A percentile compares a stretch with the other conserved stretches of the same genome.
phyloP scores from a whole-genome alignment of 64 coral and sea anemone species.

The Pachyseris speciosa region DNA sequence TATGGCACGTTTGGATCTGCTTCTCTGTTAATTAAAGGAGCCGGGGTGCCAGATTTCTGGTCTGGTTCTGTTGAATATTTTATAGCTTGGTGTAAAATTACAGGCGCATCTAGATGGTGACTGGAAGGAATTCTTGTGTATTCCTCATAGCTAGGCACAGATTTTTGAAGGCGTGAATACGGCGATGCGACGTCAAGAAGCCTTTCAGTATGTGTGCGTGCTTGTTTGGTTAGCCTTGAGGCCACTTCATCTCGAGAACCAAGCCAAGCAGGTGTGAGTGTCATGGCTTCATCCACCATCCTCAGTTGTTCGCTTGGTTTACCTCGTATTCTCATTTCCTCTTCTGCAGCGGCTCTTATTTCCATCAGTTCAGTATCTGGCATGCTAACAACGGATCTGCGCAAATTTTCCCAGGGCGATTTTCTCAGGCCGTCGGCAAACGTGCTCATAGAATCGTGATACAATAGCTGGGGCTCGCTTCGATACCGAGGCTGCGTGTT shows the following conservation, averaged over 20 bases:
- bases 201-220: background rate
- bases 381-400: conserved; percentile 5
- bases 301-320: background rate
- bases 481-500: background rate
- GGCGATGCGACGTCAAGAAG: background rate
- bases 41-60: background rate
- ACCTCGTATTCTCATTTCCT: conserved; percentile 19
- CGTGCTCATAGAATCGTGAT: background rate
- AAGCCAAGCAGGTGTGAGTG: conserved; percentile 5
- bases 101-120: background rate
- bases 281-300: background rate
- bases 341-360: conserved; percentile 1
- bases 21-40: background rate
- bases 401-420: conserved; percentile 1
- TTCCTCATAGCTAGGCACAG: background rate
- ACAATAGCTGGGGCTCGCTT: background rate
- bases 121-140: background rate
- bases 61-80: background rate
- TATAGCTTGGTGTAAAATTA: background rate
- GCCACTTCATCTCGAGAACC: conserved; percentile 5
- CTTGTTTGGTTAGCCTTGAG: background rate
- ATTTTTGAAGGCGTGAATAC: background rate
- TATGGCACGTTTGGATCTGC: background rate
- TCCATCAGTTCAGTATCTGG: conserved; percentile 1
- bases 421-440: background rate